Evolutionary conservation across 2,113 vertebrate genomes (phyloP).

Genomic region (Myanophis thanlyinensis): DNA sequence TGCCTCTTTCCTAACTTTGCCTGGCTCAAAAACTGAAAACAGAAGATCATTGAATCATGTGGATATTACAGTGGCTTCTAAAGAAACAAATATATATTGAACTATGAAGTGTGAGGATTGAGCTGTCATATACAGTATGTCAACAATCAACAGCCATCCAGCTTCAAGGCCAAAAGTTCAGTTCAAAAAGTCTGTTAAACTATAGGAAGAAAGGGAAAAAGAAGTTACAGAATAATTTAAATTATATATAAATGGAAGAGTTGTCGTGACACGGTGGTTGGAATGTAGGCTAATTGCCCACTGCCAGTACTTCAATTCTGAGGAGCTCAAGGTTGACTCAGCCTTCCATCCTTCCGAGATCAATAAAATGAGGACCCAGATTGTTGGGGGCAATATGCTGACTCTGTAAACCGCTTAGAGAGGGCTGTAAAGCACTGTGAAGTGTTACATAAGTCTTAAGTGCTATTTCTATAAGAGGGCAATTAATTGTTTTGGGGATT

Average conservation of each 20-base stretch:
- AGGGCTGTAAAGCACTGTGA: too few relatives aligned
- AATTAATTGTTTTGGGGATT: not conserved
- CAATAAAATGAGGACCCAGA: too few relatives aligned
- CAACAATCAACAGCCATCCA: not conserved
- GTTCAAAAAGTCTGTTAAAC: not conserved
- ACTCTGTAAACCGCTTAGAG: too few relatives aligned
- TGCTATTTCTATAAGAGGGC: too few relatives aligned
- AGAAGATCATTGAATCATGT: not conserved
- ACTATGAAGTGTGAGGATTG: not conserved
- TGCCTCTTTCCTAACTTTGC: not conserved
- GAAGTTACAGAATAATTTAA: not conserved
- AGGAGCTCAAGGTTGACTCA: too few relatives aligned
- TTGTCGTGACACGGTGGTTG: too few relatives aligned
- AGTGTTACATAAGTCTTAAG: too few relatives aligned
- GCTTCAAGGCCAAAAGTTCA: not conserved
- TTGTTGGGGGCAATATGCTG: too few relatives aligned
- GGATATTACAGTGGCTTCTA: not conserved
- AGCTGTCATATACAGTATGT: not conserved
- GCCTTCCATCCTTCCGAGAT: too few relatives aligned
- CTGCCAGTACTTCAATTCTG: too few relatives aligned
- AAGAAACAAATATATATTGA: not conserved
- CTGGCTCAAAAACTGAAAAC: not conserved
- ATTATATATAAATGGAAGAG: too few relatives aligned
- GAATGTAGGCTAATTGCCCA: too few relatives aligned
- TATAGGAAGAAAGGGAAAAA: not conserved